phyloP scores from a whole-genome alignment of 2,888 invertebrate species.

The Magallana nippona region DNA sequence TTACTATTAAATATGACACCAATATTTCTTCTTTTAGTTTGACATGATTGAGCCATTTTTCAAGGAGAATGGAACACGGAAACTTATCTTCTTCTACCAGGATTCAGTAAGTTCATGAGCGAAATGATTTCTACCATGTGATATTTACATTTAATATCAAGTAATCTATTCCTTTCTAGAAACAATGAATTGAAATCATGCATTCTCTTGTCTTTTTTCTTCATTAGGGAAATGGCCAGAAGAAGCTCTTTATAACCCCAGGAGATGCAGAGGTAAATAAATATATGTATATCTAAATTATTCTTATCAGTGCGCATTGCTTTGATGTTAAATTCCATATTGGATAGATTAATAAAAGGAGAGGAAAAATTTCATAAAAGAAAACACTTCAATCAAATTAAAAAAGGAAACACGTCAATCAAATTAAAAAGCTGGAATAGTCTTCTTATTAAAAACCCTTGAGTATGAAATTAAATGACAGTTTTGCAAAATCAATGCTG shows the following conservation, averaged over 20 bases:
- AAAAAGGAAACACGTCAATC: not conserved
- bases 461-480: not conserved
- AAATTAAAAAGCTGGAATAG: not conserved
- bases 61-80: slow-evolving; percentile 75
- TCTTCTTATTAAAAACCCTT: not conserved
- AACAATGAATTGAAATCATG: not conserved
- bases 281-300: not conserved
- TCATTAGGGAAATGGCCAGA: slow-evolving; percentile 51
- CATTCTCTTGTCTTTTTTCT: not conserved
- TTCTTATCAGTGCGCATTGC: not conserved
- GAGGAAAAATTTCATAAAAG: too few relatives aligned
- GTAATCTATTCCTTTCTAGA: too few relatives aligned
- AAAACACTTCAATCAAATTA: not conserved
- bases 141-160: too few relatives aligned
- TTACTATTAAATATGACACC: not conserved
- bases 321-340: not conserved
- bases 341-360: too few relatives aligned
- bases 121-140: too few relatives aligned
- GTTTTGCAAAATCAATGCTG: not conserved
- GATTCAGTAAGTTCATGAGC: slow-evolving; percentile 56
- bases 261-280: slow-evolving; percentile 74
- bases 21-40: slow-evolving; percentile 72
- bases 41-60: slow-evolving; percentile 78
- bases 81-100: slow-evolving; percentile 79
- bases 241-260: slow-evolving; percentile 77